phyloP scores from a whole-genome alignment of 2,113 vertebrate species.

The Halcyon senegalensis region DNA sequence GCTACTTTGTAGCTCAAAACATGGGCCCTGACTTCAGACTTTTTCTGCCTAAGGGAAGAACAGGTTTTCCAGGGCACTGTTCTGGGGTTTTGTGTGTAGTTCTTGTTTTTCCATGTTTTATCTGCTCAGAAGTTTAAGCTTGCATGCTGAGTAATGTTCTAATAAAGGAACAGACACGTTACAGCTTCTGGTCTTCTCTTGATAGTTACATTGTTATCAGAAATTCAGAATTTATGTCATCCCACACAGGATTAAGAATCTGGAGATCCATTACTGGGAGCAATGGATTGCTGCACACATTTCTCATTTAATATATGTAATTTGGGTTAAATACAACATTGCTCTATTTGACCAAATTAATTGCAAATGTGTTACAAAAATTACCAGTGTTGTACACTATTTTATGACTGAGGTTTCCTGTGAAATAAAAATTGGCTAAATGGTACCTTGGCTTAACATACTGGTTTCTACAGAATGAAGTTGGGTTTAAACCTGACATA shows the following conservation, averaged over 20 bases:
- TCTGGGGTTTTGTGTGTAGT: rapidly evolving
- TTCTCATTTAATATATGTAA: background rate
- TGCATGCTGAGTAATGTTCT: background rate
- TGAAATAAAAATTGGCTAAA: background rate
- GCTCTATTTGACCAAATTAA: background rate
- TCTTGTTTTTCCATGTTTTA: background rate
- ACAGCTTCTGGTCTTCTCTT: background rate
- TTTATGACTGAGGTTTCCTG: background rate
- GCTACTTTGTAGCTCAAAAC: background rate
- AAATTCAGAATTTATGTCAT: background rate
- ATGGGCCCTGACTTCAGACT: background rate
- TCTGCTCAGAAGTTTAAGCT: background rate
- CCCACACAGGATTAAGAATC: background rate
- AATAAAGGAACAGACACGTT: background rate
- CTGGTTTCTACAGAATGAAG: background rate
- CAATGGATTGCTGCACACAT: background rate
- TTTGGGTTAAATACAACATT: rapidly evolving
- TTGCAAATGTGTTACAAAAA: rapidly evolving
- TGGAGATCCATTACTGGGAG: background rate
- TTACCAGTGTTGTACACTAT: background rate
- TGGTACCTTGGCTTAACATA: background rate
- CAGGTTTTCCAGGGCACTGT: background rate
- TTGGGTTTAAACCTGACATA: background rate
- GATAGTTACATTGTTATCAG: background rate
- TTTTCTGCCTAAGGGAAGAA: background rate